Percentiles rank a stretch among this genome's conserved stretches.
Conservation (phyloP, 2,797 vertebrate species). For the Microhierax caerulescens region DNA sequence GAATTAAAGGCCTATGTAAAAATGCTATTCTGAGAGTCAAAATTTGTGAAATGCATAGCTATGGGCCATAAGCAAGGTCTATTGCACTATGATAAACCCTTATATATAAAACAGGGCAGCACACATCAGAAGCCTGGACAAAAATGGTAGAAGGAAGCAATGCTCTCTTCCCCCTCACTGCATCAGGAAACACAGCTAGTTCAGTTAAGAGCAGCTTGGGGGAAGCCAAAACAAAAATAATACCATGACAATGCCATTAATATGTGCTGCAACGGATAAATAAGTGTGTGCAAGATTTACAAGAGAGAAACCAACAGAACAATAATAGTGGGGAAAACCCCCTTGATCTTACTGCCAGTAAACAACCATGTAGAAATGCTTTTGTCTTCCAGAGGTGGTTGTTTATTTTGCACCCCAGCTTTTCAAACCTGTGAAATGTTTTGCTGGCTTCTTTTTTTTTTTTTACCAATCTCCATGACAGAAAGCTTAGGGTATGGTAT, state of each 20-base stretch:
- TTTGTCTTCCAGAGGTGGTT: background rate
- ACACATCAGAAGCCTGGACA: background rate
- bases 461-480: background rate
- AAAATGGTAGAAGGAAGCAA: background rate
- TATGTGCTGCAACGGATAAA: background rate
- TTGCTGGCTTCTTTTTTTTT: background rate
- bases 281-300: background rate
- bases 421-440: background rate
- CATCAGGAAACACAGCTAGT: background rate
- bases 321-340: accelerated
- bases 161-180: accelerated
- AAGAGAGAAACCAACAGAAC: background rate
- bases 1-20: background rate
- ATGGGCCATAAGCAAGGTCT: background rate
- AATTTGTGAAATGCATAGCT: background rate
- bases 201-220: background rate
- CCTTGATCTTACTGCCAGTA: background rate
- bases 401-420: background rate
- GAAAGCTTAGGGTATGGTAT: background rate
- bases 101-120: background rate
- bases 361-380: background rate
- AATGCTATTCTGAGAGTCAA: background rate
- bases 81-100: background rate
- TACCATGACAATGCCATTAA: background rate
- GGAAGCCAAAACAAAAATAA: background rate